phyloP scores from a whole-genome alignment of 2,113 vertebrate genomes.

The Chrysemys picta region DNA sequence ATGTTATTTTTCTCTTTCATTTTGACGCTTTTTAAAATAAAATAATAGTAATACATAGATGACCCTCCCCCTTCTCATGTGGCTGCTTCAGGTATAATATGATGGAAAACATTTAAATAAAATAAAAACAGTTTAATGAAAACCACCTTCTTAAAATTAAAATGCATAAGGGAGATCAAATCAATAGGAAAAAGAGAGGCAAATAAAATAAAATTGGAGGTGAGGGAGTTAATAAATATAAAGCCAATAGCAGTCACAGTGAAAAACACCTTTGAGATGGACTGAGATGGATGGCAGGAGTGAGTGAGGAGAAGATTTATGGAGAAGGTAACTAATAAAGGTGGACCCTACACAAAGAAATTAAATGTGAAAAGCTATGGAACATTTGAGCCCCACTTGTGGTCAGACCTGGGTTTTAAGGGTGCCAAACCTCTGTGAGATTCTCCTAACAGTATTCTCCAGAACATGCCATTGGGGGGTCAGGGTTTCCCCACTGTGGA shows the following conservation, averaged over 20 bases:
- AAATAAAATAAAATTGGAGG: not conserved
- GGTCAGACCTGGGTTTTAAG: not conserved
- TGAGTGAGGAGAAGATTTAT: not conserved
- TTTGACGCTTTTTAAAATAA: not conserved
- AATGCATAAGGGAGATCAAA: not conserved
- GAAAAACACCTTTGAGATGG: not conserved
- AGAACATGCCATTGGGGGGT: not conserved
- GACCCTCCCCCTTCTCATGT: not conserved
- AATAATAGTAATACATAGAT: not conserved
- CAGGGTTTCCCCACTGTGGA: not conserved
- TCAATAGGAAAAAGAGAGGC: rapidly evolving
- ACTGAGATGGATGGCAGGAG: not conserved
- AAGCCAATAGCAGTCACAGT: rapidly evolving
- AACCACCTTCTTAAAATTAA: not conserved
- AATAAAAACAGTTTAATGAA: not conserved
- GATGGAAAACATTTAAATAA: not conserved
- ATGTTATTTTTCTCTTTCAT: not conserved
- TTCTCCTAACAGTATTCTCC: not conserved
- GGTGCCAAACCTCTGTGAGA: not conserved
- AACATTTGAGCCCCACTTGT: not conserved
- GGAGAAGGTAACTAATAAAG: not conserved
- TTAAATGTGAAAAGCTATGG: not conserved
- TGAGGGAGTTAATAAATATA: rapidly evolving
- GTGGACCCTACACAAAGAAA: not conserved
- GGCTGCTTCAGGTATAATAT: not conserved